phyloP scores from a whole-genome alignment of 2,113 vertebrate species.

The Polypterus senegalus region DNA sequence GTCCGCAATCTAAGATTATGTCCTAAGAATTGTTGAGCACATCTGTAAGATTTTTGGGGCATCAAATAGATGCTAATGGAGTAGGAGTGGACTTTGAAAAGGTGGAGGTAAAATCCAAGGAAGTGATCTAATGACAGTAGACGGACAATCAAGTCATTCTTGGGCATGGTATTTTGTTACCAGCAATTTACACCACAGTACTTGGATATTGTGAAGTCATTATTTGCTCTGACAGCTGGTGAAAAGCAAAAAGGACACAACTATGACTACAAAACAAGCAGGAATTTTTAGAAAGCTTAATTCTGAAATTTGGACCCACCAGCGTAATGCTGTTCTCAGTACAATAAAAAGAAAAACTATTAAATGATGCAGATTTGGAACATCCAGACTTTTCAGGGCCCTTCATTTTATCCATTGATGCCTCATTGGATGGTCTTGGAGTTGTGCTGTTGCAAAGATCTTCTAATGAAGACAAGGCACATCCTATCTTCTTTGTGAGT shows the following conservation, averaged over 20 bases:
- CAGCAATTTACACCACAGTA: neutral
- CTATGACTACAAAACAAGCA: too few species aligned
- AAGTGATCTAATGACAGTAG: neutral
- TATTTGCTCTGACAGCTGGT: constrained; percentile 1
- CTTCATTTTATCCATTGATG: neutral
- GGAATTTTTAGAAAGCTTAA: too few species aligned
- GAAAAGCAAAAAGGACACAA: neutral
- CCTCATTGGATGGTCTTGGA: neutral
- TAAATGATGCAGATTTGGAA: neutral
- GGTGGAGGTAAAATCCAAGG: neutral
- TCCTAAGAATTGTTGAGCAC: neutral
- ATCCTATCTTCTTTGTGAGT: too few species aligned
- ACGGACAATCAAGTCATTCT: neutral
- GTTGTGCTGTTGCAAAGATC: neutral
- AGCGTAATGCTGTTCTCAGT: neutral
- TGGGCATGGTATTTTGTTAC: constrained; percentile 5
- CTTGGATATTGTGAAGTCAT: neutral
- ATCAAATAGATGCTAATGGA: neutral
- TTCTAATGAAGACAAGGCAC: too few species aligned
- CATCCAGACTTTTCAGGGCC: neutral
- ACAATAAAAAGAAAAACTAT: neutral
- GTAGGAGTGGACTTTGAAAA: neutral
- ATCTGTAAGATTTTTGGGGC: neutral
- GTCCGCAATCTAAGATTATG: too few species aligned
- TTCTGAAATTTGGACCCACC: neutral